phyloP scores from a whole-genome alignment of 2,888 invertebrate genomes.

The Tipula unca region DNA sequence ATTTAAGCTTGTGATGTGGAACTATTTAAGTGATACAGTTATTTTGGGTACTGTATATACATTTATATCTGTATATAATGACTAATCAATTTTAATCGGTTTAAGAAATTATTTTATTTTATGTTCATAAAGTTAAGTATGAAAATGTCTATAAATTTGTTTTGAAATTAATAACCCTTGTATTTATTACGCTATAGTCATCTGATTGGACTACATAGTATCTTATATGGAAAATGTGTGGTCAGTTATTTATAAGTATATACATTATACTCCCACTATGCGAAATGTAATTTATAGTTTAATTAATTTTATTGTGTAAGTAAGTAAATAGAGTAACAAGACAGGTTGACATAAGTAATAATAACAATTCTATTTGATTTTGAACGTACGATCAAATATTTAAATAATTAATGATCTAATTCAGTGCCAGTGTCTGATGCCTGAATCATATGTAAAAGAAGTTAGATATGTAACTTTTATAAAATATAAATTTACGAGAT shows the following conservation, averaged over 20 bases:
- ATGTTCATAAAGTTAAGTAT: background rate
- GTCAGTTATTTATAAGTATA: background rate
- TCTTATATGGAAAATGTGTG: background rate
- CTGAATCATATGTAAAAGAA: no score
- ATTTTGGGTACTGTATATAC: background rate
- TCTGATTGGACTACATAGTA: background rate
- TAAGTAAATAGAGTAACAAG: no score
- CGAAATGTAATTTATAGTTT: background rate
- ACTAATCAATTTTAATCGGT: background rate
- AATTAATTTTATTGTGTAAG: background rate
- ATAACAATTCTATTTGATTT: no score
- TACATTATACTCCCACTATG: background rate
- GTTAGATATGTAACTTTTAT: no score
- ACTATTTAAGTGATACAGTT: background rate
- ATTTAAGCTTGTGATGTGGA: background rate
- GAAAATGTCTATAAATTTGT: background rate
- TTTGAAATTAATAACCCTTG: background rate
- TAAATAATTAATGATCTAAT: no score
- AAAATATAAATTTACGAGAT: no score
- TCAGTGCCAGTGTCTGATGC: no score
- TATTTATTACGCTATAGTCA: background rate
- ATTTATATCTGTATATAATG: background rate
- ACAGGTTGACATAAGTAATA: no score
- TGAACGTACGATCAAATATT: no score
- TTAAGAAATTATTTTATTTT: background rate